A percentile compares a stretch with the other conserved stretches of the same genome.
These are phyloP conservation scores for Rhinoraja longicauda DNA, from an alignment of 2,797 vertebrate genomes.

Conservation along the genomic window DNA sequence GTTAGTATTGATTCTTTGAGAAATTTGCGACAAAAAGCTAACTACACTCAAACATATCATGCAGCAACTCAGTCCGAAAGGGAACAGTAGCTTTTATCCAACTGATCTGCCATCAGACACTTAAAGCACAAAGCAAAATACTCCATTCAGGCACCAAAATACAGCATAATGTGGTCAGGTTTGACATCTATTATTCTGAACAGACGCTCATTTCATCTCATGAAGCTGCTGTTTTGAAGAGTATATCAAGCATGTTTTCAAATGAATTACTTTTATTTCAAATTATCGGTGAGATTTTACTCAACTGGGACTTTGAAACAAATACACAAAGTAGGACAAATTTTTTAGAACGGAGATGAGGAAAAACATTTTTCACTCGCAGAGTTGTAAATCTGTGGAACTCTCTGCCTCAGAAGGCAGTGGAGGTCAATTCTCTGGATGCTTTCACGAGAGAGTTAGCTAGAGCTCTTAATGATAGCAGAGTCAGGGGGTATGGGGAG, in stretches of 20 bases:
- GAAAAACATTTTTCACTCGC: too few species aligned
- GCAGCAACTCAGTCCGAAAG: neutral
- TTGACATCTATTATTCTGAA: neutral
- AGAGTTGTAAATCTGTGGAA: too few species aligned
- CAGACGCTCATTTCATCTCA: neutral
- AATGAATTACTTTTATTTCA: neutral
- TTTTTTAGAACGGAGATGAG: too few species aligned
- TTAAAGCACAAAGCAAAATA: neutral
- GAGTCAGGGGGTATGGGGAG: too few species aligned
- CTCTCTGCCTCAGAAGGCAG: too few species aligned
- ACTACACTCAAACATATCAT: neutral
- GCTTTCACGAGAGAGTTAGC: too few species aligned
- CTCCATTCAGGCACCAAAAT: neutral
- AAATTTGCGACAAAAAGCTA: neutral
- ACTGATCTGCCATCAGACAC: neutral
- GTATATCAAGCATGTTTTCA: neutral
- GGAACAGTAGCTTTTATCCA: neutral
- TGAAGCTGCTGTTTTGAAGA: neutral
- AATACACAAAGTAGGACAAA: neutral
- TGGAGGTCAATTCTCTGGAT: too few species aligned
- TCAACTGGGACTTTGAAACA: neutral
- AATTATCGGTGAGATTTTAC: neutral
- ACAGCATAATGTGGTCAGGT: neutral
- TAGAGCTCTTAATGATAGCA: too few species aligned
- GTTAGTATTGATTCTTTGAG: neutral